These are phyloP conservation scores for Noctua pronuba DNA, from an alignment of 2,888 invertebrate species.

Conservation along the genomic window DNA sequence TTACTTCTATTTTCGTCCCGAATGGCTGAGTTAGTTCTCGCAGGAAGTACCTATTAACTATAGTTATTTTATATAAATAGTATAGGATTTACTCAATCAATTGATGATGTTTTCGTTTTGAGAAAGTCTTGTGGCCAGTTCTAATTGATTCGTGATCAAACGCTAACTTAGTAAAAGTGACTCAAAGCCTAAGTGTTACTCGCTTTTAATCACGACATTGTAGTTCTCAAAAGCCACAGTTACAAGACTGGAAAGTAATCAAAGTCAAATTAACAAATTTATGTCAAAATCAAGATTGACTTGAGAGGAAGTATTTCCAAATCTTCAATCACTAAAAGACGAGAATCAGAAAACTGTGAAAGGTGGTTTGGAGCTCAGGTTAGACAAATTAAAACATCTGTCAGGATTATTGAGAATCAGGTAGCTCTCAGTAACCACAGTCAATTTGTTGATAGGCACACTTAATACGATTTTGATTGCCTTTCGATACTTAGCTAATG, in stretches of 20 bases:
- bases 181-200: background rate
- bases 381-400: slow-evolving; percentile 10
- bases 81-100: background rate
- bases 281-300: background rate
- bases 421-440: slow-evolving; percentile 1
- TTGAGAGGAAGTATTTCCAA: background rate
- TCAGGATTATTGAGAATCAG: slow-evolving; percentile 3
- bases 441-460: slow-evolving; percentile 33
- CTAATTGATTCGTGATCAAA: background rate
- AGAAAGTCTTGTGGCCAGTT: background rate
- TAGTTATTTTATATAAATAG: background rate
- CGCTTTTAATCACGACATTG: background rate
- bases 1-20: background rate
- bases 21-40: background rate
- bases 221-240: background rate
- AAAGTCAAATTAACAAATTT: background rate
- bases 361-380: background rate
- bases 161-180: background rate
- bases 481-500: slow-evolving; percentile 50
- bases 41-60: background rate
- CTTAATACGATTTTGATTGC: slow-evolving; percentile 45
- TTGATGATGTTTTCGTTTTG: background rate
- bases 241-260: background rate
- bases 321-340: background rate
- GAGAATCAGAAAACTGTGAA: background rate